Evolutionary conservation across 2,113 vertebrate genomes (phyloP), one percentile per base, ranked within the genome.

Genomic region (Ameiurus melas): DNA sequence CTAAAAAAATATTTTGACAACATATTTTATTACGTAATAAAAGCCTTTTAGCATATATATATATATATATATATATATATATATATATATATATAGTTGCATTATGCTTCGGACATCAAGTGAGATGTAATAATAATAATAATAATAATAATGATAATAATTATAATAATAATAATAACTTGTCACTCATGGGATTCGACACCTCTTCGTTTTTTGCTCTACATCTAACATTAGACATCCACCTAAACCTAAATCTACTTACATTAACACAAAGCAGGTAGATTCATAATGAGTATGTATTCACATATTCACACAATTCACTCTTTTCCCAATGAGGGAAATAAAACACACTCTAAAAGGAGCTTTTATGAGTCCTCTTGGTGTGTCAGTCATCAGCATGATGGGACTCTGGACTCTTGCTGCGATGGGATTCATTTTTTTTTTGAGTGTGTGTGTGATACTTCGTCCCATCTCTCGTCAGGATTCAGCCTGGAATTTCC

Each of bases 401-500:
- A 60, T 43, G 64, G 85, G 80, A 84, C 73, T 86, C 57, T 83
- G 33, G 58, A 62, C 80, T 73, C 62, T 86, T 66, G 77, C 77
- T 77, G 57, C 8, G 27, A 36, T 73, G 87, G 88, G 66, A 78
- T 86, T 77, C 80, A 7, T n/a, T 27, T 55, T 81, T 39, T 22
- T 20, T 39, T 36, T 36, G 36, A 1, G 36, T 22, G 85, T 25
- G 88, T 88, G 88, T 88, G 79, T 85, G 86, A 89, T 83, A 81
- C 89, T 77, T 83, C 79, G 73, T 87, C 70, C 78, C 30, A 55
- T 77, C 84, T 87, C 39, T 71, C 30, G 51, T 80, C 47, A 84
- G 79, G 82, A 87, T 89, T 89, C 85, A 79, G 80, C 47, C 79
- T 62, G 78, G 88, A 87, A 85, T 90, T 91, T 89, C 89, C 86